These are phyloP conservation scores for Panzeria rudis DNA, from an alignment of 2,888 invertebrate species.

Conservation along the genomic window DNA sequence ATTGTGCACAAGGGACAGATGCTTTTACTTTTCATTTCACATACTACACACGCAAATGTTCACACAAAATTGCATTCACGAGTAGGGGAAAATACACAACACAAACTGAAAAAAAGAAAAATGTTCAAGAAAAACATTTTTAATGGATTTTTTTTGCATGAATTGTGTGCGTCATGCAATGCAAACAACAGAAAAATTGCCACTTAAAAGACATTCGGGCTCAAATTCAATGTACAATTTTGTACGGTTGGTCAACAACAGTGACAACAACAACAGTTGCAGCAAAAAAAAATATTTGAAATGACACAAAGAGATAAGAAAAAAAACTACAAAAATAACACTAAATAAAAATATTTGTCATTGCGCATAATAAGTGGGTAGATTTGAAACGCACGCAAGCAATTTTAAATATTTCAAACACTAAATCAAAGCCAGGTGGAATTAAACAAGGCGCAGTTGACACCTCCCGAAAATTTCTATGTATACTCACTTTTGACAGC, in stretches of 20 bases:
- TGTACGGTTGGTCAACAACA: slow-evolving; percentile 52
- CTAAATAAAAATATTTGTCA: slow-evolving; percentile 43
- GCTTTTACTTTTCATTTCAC: slow-evolving; percentile 64
- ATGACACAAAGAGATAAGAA: slow-evolving; percentile 41
- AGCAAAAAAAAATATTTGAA: slow-evolving; percentile 34
- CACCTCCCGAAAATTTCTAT: too few relatives aligned
- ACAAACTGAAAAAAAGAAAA: neutral
- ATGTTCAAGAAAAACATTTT: slow-evolving; percentile 55
- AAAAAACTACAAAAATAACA: slow-evolving; percentile 28
- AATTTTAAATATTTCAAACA: neutral
- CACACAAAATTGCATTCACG: slow-evolving; percentile 3
- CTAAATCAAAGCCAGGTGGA: too few relatives aligned
- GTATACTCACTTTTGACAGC: too few relatives aligned
- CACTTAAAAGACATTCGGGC: slow-evolving; percentile 66
- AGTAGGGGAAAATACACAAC: neutral
- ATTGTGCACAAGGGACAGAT: slow-evolving; percentile 66
- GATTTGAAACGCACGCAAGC: neutral
- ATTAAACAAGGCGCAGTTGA: too few relatives aligned
- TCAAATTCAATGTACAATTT: slow-evolving; percentile 53
- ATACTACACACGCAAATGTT: slow-evolving; percentile 8
- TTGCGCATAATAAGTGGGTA: neutral
- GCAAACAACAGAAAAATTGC: slow-evolving; percentile 68
- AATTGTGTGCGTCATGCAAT: slow-evolving; percentile 70
- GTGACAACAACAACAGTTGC: slow-evolving; percentile 17
- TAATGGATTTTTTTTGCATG: slow-evolving; percentile 67